Conservation (phyloP, 2,888 invertebrate species). For the Tenodera sinensis region DNA sequence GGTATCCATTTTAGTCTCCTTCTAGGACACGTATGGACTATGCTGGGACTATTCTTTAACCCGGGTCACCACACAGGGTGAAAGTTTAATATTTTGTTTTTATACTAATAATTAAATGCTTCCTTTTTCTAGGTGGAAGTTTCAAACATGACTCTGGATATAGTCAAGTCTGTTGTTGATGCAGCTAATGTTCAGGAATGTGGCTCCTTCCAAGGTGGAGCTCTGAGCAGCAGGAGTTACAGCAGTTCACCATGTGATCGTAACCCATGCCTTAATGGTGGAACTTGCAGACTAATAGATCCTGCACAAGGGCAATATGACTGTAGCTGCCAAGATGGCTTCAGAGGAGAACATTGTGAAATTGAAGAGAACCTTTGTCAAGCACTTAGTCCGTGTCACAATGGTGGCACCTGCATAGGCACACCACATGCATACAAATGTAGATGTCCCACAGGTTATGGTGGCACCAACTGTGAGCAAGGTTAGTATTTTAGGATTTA, state of each 20-base stretch:
- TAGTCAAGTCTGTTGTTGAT: slow-evolving; percentile 69
- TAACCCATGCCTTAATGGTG: slow-evolving; percentile 65
- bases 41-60: too few relatives aligned
- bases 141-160: slow-evolving; percentile 61
- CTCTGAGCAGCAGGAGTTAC: slow-evolving; percentile 41
- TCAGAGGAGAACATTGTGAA: slow-evolving; percentile 60
- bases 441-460: slow-evolving; percentile 74
- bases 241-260: slow-evolving; percentile 37
- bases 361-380: slow-evolving; percentile 60
- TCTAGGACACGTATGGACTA: too few relatives aligned
- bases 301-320: slow-evolving; percentile 52
- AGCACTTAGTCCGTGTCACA: slow-evolving; percentile 67
- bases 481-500: slow-evolving; percentile 49
- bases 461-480: slow-evolving; percentile 75
- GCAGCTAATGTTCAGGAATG: slow-evolving; percentile 81
- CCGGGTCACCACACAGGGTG: too few relatives aligned
- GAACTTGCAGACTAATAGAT: slow-evolving; percentile 52
- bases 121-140: slow-evolving; percentile 59
- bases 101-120: neutral
- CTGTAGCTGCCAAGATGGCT: slow-evolving; percentile 51
- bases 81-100: too few relatives aligned
- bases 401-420: slow-evolving; percentile 71
- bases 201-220: slow-evolving; percentile 42
- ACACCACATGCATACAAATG: slow-evolving; percentile 62
- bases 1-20: too few relatives aligned